Conservation (phyloP, 2,888 invertebrate species). For the Endotricha flammealis region DNA sequence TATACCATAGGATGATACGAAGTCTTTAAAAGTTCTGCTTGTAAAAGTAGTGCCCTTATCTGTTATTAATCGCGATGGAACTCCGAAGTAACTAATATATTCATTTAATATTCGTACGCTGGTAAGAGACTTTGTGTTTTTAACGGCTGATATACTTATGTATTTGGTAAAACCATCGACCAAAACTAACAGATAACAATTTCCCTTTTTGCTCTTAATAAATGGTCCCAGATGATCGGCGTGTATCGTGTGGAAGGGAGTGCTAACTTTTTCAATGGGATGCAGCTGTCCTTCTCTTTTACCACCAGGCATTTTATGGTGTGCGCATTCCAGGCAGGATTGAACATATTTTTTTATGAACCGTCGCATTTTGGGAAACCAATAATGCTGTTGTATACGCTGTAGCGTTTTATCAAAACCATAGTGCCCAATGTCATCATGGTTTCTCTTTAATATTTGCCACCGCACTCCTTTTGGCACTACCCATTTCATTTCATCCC, state of each 20-base stretch:
- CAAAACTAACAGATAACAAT: background rate
- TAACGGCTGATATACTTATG: background rate
- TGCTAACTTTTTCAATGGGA: constrained; percentile 19
- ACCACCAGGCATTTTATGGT: constrained; percentile 12
- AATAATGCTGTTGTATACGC: constrained; percentile 4
- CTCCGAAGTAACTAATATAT: background rate
- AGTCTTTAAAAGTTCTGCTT: background rate
- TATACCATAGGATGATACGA: no score
- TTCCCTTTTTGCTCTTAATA: background rate
- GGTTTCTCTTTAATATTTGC: constrained; percentile 21
- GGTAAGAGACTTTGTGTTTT: background rate
- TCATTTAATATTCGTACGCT: background rate
- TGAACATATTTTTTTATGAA: constrained; percentile 18
- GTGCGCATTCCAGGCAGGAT: constrained; percentile 17
- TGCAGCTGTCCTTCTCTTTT: constrained; percentile 18
- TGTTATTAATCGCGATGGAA: background rate
- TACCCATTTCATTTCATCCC: constrained; percentile 16
- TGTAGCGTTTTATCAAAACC: constrained; percentile 18
- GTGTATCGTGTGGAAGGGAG: constrained; percentile 15
- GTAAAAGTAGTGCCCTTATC: background rate
- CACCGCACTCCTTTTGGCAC: constrained; percentile 23
- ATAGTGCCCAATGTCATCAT: constrained; percentile 24
- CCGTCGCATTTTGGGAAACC: constrained; percentile 15
- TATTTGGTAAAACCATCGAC: constrained; percentile 1
- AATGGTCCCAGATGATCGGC: background rate